phyloP scores from a whole-genome alignment of 1,140 invertebrate genomes.

The Drosophila neocordata region DNA sequence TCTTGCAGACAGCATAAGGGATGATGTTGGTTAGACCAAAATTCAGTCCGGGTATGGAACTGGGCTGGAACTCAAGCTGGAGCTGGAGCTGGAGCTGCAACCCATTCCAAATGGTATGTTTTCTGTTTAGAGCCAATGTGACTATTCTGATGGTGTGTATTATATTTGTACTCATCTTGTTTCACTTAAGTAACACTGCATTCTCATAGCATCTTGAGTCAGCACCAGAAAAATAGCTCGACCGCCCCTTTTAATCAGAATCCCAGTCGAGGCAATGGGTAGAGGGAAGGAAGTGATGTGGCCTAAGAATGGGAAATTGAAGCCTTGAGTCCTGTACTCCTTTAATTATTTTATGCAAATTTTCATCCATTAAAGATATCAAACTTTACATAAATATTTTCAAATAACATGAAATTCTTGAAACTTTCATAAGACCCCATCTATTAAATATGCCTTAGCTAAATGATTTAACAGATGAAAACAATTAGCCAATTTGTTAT shows the following conservation, averaged over 20 bases:
- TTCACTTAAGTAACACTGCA: slow-evolving; percentile 80
- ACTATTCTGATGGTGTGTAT: slow-evolving; percentile 44
- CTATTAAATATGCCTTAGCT: slow-evolving; percentile 17
- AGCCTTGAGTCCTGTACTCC: slow-evolving; percentile 59
- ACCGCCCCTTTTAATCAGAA: neutral
- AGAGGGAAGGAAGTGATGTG: neutral
- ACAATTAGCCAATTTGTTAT: slow-evolving; percentile 61
- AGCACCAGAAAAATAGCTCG: slow-evolving; percentile 35
- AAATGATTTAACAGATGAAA: slow-evolving; percentile 62
- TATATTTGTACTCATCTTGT: slow-evolving; percentile 76
- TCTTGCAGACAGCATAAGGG: slow-evolving; percentile 11
- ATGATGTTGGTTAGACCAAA: slow-evolving; percentile 7
- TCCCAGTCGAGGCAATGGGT: neutral
- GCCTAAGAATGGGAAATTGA: neutral
- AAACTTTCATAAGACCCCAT: too few relatives aligned
- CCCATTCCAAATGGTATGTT: neutral
- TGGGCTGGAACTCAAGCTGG: neutral
- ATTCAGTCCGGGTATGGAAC: neutral
- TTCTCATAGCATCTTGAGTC: slow-evolving; percentile 72
- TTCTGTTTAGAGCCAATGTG: neutral
- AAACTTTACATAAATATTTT: too few relatives aligned
- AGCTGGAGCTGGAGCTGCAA: slow-evolving; percentile 3
- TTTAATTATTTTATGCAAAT: slow-evolving; percentile 75
- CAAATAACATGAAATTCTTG: too few relatives aligned
- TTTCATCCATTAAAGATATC: slow-evolving; percentile 47